phyloP scores from a whole-genome alignment of 2,888 invertebrate genomes.

The Helleia helle region DNA sequence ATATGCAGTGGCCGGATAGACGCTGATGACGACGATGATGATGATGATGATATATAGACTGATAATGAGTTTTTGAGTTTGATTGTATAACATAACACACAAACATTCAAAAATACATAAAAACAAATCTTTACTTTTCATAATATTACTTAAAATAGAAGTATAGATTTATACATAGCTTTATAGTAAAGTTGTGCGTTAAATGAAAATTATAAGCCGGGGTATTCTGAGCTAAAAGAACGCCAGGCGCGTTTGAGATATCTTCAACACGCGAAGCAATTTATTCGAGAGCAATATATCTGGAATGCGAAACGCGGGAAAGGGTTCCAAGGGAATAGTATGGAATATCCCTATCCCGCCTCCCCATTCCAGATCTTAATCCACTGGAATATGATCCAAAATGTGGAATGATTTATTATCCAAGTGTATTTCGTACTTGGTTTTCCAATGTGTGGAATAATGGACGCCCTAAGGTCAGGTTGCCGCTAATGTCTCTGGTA shows the following conservation, averaged over 20 bases:
- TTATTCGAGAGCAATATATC: conserved; percentile 21
- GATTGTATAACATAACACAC: too few relatives aligned
- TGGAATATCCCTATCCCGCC: neutral
- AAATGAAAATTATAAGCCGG: neutral
- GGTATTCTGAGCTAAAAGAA: conserved; percentile 6
- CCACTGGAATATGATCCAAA: neutral
- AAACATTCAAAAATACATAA: too few relatives aligned
- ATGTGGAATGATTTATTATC: neutral
- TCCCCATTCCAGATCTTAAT: neutral
- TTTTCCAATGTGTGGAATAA: conserved; percentile 1
- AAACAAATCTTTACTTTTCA: too few relatives aligned
- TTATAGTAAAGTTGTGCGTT: too few relatives aligned
- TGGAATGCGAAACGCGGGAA: conserved; percentile 15
- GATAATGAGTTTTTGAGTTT: too few relatives aligned
- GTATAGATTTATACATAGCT: too few relatives aligned
- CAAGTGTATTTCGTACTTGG: neutral
- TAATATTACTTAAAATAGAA: too few relatives aligned
- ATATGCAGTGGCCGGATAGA: too few relatives aligned
- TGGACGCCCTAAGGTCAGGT: conserved; percentile 2
- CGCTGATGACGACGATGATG: too few relatives aligned
- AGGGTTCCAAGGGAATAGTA: conserved; percentile 14
- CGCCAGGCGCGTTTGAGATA: conserved; percentile 3
- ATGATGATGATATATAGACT: too few relatives aligned
- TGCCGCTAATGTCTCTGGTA: neutral
- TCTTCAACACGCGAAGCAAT: conserved; percentile 14